These are phyloP conservation scores for Chromobotia macracanthus DNA, from an alignment of 2,797 vertebrate genomes.

Conservation along the genomic window DNA sequence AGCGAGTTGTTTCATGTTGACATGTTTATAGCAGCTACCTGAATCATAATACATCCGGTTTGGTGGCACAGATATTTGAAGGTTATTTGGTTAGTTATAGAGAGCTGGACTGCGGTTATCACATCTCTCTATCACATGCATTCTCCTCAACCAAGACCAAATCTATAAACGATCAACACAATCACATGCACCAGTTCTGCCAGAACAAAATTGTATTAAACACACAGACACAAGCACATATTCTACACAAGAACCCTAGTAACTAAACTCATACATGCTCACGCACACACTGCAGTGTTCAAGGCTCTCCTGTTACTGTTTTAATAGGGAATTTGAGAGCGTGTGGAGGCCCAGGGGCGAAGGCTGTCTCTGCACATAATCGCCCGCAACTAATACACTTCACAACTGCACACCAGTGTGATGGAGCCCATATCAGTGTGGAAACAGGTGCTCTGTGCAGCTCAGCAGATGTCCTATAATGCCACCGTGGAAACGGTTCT, in stretches of 20 bases:
- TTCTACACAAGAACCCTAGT: slow-evolving; percentile 35
- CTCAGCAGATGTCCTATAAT: slow-evolving; percentile 76
- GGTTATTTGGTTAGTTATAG: background rate
- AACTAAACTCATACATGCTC: slow-evolving; percentile 36
- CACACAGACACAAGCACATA: slow-evolving; percentile 4
- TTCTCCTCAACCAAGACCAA: background rate
- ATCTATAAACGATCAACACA: background rate
- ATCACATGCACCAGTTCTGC: background rate
- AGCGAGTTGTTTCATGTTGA: background rate
- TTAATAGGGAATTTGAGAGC: slow-evolving; percentile 81
- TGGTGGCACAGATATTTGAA: background rate
- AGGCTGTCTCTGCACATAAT: slow-evolving; percentile 81
- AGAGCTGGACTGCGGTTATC: background rate
- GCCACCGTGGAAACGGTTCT: slow-evolving; percentile 66
- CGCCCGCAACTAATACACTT: slow-evolving; percentile 77
- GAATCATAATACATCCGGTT: background rate
- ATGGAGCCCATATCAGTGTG: slow-evolving; percentile 63
- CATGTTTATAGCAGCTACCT: background rate
- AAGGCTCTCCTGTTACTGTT: slow-evolving; percentile 68
- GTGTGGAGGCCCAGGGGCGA: slow-evolving; percentile 73
- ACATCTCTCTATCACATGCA: no score
- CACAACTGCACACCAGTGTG: slow-evolving; percentile 78
- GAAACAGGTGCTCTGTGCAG: slow-evolving; percentile 79
- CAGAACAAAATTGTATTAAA: slow-evolving; percentile 18
- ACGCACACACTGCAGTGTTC: slow-evolving; percentile 47